Base-by-base conservation (phyloP, 2,888 invertebrate genomes). In the Mesopsocus fuscifrons region DNA sequence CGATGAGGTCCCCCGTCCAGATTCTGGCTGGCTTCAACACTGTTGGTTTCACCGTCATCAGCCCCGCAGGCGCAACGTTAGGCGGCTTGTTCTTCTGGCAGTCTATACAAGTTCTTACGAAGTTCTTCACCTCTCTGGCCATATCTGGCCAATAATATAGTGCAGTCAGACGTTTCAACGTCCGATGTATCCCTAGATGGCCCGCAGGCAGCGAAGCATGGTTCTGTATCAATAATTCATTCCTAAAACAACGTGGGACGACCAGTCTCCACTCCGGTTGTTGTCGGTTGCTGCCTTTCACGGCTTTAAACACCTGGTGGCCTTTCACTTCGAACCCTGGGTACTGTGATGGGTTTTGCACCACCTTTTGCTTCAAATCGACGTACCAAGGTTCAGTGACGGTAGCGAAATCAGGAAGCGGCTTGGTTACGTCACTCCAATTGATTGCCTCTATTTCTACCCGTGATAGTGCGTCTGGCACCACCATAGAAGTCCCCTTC, bases 121-220 rank as follows among this genome's bases (percentile, higher is more conserved):
- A 51, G 0, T 34, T 40, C 1, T 43, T 45, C 1, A 51, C 35
- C 18, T 52, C 50, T 3, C 34, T 6, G 17, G 41, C 34, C 48
- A 51, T 49, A 6, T 44, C 23, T 2, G 53, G 52, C 54, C 52
- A 53, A 34, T 47, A 53, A 33, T 47, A 52, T 5, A 26, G 17
- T 9, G 38, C 2, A 1, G 40, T 9, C 5, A 47, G 22, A 4
- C 30, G 18, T 18, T 17, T 41, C 18, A 2, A 46, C 9, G 21
- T 41, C 41, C 5, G 31, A 4, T n/a, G 11, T 9, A 30, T 5
- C 15, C 44, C 44, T 23, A 33, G 17, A 9, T 33, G 33, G 5
- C 5, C 33, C 5, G 33, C 4, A 4, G 3, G 3, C 15, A 33
- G 4, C 6, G 5, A 5, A 5, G 5, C 4, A 33, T 33, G 33